phyloP scores from a whole-genome alignment of 2,113 vertebrate genomes.

The Lycaon pictus region DNA sequence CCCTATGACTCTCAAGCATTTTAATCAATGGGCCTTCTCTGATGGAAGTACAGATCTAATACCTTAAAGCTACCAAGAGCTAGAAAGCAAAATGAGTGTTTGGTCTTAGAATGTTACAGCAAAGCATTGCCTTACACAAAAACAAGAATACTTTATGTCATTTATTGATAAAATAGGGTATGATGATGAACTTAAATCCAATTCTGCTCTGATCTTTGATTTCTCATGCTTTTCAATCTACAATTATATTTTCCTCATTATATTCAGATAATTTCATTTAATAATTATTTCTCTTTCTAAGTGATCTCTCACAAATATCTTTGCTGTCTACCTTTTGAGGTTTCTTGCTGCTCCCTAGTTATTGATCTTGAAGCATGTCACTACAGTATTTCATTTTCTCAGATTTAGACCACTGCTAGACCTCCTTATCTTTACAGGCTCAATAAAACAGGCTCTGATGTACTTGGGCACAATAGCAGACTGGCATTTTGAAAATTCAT shows the following conservation, averaged over 20 bases:
- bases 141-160: not conserved
- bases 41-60: not conserved
- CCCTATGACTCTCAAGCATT: not conserved
- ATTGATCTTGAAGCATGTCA: not conserved
- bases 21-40: slow-evolving; percentile 11
- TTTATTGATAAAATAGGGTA: not conserved
- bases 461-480: not conserved
- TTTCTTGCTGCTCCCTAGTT: not conserved
- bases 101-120: not conserved
- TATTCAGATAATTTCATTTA: not conserved
- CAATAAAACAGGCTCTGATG: not conserved
- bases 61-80: not conserved
- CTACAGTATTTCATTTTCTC: not conserved
- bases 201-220: not conserved
- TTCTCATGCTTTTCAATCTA: not conserved
- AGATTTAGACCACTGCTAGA: not conserved
- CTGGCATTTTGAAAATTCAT: slow-evolving; percentile 36
- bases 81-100: not conserved
- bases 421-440: not conserved
- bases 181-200: not conserved
- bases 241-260: slow-evolving; percentile 40
- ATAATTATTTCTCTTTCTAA: slow-evolving; percentile 12
- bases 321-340: not conserved
- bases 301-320: not conserved
- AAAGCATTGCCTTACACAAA: not conserved